These are phyloP conservation scores for Lysandra bellargus DNA, from an alignment of 2,888 invertebrate genomes.

Conservation along the genomic window DNA sequence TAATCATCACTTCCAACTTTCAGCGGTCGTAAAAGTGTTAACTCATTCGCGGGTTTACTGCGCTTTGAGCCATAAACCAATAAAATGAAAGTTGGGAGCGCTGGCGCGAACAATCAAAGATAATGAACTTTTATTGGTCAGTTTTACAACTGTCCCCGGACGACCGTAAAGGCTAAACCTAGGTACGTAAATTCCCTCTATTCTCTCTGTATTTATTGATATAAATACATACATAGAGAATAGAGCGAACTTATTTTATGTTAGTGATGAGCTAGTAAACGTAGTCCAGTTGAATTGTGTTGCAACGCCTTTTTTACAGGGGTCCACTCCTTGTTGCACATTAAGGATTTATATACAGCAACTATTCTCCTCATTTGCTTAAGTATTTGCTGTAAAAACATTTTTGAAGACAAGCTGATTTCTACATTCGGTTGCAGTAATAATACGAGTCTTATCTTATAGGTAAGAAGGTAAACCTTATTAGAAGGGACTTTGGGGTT, in stretches of 20 bases:
- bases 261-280: not conserved
- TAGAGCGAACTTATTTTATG: not conserved
- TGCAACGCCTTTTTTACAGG: not conserved
- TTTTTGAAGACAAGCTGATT: not conserved
- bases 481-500: not conserved
- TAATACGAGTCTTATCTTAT: too few species aligned
- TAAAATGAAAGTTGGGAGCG: constrained; percentile 77
- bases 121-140: constrained; percentile 82
- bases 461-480: not conserved
- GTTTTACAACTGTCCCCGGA: constrained; percentile 73
- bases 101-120: constrained; percentile 70
- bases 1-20: not conserved
- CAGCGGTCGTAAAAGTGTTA: constrained; percentile 11
- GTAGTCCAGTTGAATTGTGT: not conserved
- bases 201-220: constrained; percentile 3
- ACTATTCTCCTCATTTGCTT: too few species aligned
- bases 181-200: constrained; percentile 47
- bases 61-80: constrained; percentile 52
- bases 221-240: not conserved
- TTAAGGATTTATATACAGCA: too few species aligned
- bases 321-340: not conserved
- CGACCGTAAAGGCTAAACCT: constrained; percentile 62
- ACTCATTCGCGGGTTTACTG: constrained; percentile 6
- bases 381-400: not conserved
- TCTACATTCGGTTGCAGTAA: too few species aligned